Conservation (phyloP, 1,140 invertebrate species). For the Nasonia giraulti region DNA sequence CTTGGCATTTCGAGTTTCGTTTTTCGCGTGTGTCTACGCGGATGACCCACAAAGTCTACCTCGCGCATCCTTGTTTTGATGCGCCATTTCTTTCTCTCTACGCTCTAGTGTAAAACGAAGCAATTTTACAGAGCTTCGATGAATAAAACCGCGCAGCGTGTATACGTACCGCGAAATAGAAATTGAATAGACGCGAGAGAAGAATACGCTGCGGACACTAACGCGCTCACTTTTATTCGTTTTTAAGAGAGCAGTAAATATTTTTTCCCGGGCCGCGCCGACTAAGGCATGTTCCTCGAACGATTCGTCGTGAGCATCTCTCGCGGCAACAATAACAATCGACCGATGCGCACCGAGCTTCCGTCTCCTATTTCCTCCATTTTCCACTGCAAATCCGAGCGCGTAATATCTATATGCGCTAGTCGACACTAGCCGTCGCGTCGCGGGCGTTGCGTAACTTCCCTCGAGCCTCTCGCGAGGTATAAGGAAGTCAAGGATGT, state of each 20-base stretch:
- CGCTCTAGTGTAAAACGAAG: too few species aligned
- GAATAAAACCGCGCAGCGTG: background rate
- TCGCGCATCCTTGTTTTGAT: background rate
- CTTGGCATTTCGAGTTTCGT: conserved; percentile 53
- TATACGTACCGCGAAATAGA: background rate
- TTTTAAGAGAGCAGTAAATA: background rate
- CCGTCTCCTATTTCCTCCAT: conserved; percentile 47
- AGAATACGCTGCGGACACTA: background rate
- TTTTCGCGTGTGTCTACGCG: conserved; percentile 32
- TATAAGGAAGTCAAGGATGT: conserved; percentile 67
- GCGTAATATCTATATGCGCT: background rate
- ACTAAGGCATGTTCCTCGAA: background rate
- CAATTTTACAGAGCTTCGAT: background rate
- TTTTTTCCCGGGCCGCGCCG: background rate
- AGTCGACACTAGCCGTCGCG: background rate
- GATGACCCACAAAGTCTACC: conserved; percentile 29
- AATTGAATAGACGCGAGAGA: background rate
- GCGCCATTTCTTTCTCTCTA: background rate
- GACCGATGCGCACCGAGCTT: background rate
- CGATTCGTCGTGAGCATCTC: too few species aligned
- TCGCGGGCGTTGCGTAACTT: conserved; percentile 61
- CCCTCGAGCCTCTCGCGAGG: conserved; percentile 52
- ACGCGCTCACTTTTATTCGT: background rate
- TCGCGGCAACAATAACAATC: too few species aligned
- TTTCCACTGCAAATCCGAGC: conserved; percentile 44